Conservation (phyloP, 2,797 vertebrate genomes). For the Acanthis flammea region DNA sequence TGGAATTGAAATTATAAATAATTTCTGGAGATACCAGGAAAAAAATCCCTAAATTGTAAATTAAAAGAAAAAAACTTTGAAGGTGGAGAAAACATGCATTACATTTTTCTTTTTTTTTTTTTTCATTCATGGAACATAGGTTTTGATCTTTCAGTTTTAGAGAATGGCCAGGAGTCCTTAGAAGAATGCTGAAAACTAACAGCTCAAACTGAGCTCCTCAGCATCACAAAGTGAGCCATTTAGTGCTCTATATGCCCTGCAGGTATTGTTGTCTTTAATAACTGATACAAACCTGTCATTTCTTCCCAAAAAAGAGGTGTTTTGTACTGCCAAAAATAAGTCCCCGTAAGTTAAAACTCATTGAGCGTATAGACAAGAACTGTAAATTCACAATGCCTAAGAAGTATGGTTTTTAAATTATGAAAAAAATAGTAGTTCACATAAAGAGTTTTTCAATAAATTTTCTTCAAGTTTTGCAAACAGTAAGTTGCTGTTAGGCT, state of each 20-base stretch:
- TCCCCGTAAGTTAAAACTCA: neutral
- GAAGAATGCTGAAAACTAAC: neutral
- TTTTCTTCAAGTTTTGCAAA: neutral
- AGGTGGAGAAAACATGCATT: neutral
- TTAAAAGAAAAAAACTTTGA: neutral
- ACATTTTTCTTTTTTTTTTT: accelerated
- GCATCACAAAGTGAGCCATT: neutral
- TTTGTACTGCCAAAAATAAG: neutral
- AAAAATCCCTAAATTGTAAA: neutral
- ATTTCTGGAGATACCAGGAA: neutral
- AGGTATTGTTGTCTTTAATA: neutral
- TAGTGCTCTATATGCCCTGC: neutral
- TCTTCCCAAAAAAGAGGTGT: neutral
- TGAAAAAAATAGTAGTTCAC: neutral
- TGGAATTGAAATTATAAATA: neutral
- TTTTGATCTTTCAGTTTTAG: neutral
- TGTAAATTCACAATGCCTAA: neutral
- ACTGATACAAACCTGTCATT: neutral
- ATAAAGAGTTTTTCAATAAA: neutral
- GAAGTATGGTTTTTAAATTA: neutral
- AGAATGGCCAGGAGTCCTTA: neutral
- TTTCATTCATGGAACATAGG: neutral
- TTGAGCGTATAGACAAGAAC: neutral
- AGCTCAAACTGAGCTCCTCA: neutral
- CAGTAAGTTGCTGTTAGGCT: neutral